Percentiles rank a stretch among this genome's conserved stretches.
Conservation (phyloP, 2,113 vertebrate genomes). For the Atlantisia rogersi region DNA sequence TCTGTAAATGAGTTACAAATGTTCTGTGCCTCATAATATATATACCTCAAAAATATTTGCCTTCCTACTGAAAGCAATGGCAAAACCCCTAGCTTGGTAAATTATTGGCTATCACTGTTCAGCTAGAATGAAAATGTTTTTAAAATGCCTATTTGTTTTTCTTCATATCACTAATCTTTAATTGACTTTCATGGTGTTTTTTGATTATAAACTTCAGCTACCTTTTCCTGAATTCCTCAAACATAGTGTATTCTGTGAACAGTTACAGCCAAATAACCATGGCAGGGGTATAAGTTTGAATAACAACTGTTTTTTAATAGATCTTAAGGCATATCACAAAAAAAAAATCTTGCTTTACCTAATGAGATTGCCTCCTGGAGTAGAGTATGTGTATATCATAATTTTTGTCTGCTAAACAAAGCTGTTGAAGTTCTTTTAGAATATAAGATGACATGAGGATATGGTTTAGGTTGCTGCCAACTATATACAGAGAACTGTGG, state of each 20-base stretch:
- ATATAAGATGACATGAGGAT: background rate
- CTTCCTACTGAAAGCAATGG: background rate
- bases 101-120: background rate
- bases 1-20: background rate
- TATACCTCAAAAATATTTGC: background rate
- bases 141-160: background rate
- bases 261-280: background rate
- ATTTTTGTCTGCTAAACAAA: background rate
- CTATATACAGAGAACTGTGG: constrained; percentile 17
- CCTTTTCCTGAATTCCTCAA: background rate
- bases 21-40: background rate
- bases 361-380: background rate
- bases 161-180: background rate
- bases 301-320: background rate
- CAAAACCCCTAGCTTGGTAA: background rate
- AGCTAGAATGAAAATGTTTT: background rate
- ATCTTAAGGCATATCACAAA: background rate
- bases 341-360: background rate
- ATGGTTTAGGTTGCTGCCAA: background rate
- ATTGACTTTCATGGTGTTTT: background rate
- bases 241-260: background rate
- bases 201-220: background rate
- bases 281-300: background rate
- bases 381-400: background rate
- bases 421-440: background rate